Percentiles rank a stretch among this genome's conserved stretches.
phyloP scores from a whole-genome alignment of 1,140 invertebrate species.

The Littorina saxatilis region DNA sequence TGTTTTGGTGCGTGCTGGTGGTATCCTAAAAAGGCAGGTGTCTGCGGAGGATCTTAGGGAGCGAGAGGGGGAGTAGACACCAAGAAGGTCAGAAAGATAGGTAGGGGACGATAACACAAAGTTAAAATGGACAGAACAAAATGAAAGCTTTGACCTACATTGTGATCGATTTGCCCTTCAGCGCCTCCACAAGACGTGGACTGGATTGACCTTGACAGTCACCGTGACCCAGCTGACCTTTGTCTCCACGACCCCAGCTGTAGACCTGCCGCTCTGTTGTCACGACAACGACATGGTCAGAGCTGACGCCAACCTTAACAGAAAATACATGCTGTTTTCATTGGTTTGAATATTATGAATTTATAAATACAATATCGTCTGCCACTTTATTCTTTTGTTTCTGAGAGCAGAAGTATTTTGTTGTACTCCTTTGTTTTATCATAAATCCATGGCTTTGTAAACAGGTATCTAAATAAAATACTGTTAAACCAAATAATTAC shows the following conservation, averaged over 20 bases:
- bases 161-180: constrained; percentile 81
- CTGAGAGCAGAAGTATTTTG: constrained; percentile 2
- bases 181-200: constrained; percentile 79
- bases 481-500: too few relatives aligned
- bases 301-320: constrained; percentile 80
- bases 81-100: too few relatives aligned
- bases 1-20: too few relatives aligned
- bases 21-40: too few relatives aligned
- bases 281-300: constrained; percentile 83
- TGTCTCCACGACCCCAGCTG: constrained; percentile 83
- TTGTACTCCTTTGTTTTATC: too few relatives aligned
- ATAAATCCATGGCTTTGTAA: too few relatives aligned
- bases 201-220: constrained; percentile 78
- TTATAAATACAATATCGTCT: not conserved
- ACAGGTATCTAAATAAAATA: too few relatives aligned
- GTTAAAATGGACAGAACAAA: not conserved
- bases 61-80: too few relatives aligned
- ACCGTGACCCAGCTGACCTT: constrained; percentile 84
- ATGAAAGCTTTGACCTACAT: constrained; percentile 71
- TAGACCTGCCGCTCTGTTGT: constrained; percentile 83
- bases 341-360: not conserved
- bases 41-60: too few relatives aligned
- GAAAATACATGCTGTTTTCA: not conserved
- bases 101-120: too few relatives aligned
- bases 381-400: not conserved